Percentiles rank a stretch among this genome's conserved stretches.
These are phyloP conservation scores for Drosophila punjabiensis DNA, from an alignment of 1,140 invertebrate species.

Conservation along the genomic window DNA sequence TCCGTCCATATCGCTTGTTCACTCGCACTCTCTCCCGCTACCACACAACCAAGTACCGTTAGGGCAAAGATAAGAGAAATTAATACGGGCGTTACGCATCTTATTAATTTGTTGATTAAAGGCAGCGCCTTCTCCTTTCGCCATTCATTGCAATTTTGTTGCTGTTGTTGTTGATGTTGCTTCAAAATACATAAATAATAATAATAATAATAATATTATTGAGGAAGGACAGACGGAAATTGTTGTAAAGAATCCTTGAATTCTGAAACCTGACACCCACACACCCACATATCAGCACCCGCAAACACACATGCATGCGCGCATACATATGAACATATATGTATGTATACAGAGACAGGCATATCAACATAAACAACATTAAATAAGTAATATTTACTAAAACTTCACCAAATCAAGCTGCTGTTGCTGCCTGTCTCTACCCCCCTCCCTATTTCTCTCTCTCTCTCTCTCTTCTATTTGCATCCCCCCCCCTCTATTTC, in stretches of 20 bases:
- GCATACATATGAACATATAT: background rate
- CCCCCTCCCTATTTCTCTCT: background rate
- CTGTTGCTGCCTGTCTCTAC: slow-evolving; percentile 24
- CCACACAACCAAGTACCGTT: background rate
- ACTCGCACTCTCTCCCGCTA: background rate
- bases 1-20: background rate
- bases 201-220: background rate
- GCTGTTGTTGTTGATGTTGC: slow-evolving; percentile 60
- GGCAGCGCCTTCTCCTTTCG: slow-evolving; percentile 3
- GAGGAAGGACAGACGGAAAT: background rate
- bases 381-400: slow-evolving; percentile 9
- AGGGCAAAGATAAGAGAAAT: background rate
- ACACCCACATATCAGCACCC: slow-evolving; percentile 18
- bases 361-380: slow-evolving; percentile 9
- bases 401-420: background rate
- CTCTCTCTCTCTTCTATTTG: slow-evolving; percentile 19
- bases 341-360: slow-evolving; percentile 1
- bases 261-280: slow-evolving; percentile 3
- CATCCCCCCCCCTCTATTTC: slow-evolving; percentile 21
- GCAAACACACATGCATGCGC: background rate
- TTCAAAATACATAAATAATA: slow-evolving; percentile 8
- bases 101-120: background rate
- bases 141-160: slow-evolving; percentile 38
- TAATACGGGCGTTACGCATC: background rate
- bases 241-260: background rate